Conservation (phyloP, 2,113 vertebrate species). For the Zapornia atra region DNA sequence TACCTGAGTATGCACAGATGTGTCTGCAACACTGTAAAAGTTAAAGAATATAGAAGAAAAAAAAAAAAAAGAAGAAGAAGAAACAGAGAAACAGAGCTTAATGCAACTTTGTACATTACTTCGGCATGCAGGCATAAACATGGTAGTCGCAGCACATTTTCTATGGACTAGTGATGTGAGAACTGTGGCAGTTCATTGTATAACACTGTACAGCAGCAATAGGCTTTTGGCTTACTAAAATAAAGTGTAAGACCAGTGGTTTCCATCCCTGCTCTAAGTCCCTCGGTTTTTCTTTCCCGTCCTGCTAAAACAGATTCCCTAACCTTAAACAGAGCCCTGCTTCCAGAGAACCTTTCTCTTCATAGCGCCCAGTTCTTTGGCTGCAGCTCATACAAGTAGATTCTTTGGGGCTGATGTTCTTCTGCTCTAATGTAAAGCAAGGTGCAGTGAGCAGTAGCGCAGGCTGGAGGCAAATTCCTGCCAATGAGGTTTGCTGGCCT, state of each 20-base stretch:
- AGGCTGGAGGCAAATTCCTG: not conserved
- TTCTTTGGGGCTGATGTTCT: not conserved
- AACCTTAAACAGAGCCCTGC: not conserved
- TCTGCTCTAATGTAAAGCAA: not conserved
- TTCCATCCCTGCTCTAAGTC: conserved; percentile 53
- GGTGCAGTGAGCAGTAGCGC: not conserved
- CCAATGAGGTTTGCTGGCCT: not conserved
- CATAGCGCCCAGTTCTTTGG: not conserved
- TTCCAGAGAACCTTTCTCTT: not conserved
- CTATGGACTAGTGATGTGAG: conserved; percentile 37
- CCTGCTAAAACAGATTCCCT: not conserved
- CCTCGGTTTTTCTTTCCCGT: conserved; percentile 32
- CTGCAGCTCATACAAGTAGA: not conserved
- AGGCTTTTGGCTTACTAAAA: conserved; percentile 59
- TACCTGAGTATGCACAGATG: not conserved
- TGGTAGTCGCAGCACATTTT: conserved; percentile 40
- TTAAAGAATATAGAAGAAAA: not conserved
- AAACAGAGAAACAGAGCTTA: not conserved
- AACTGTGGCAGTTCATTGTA: conserved; percentile 25
- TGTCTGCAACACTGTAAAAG: conserved; percentile 10
- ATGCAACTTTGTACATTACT: conserved; percentile 37
- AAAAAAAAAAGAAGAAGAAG: not conserved
- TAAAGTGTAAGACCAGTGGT: conserved; percentile 44
- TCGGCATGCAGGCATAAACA: conserved; percentile 13
- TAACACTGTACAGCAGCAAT: conserved; percentile 28